phyloP scores from a whole-genome alignment of 2,113 vertebrate species.

The Philantomba maxwellii region DNA sequence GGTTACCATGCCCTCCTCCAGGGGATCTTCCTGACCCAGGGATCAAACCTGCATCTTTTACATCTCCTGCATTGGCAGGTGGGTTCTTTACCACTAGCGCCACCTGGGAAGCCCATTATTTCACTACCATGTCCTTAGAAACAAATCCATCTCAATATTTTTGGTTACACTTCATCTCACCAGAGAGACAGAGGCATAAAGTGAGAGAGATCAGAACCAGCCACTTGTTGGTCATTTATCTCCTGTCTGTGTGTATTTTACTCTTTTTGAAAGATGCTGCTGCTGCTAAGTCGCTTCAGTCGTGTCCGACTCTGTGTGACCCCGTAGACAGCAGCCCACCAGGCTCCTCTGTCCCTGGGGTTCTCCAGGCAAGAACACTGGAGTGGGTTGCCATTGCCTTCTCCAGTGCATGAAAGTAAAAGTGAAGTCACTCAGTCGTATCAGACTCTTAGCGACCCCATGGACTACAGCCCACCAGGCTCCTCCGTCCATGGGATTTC shows the following conservation, averaged over 20 bases:
- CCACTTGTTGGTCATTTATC: not conserved
- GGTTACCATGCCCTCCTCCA: not conserved
- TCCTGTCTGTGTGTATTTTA: not conserved
- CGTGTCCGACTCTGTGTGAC: too few relatives aligned
- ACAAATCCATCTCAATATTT: not conserved
- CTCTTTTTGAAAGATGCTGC: not conserved
- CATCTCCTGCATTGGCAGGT: not conserved
- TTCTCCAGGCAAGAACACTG: too few relatives aligned
- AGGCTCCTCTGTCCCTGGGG: too few relatives aligned
- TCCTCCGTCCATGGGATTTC: too few relatives aligned
- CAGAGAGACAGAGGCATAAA: not conserved
- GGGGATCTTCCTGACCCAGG: not conserved
- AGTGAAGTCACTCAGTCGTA: too few relatives aligned
- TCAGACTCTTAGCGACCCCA: rapidly evolving
- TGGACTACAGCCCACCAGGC: too few relatives aligned
- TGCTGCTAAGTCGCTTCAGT: too few relatives aligned
- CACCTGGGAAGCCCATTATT: not conserved
- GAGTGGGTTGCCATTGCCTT: too few relatives aligned
- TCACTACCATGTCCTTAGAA: not conserved
- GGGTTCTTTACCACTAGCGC: not conserved
- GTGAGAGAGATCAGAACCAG: not conserved
- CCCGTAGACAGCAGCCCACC: too few relatives aligned
- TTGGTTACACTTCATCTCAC: not conserved
- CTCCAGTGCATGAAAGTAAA: too few relatives aligned
- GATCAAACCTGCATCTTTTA: not conserved